These are phyloP conservation scores for Chrysodeixis includens DNA, from an alignment of 2,888 invertebrate species.

Conservation along the genomic window DNA sequence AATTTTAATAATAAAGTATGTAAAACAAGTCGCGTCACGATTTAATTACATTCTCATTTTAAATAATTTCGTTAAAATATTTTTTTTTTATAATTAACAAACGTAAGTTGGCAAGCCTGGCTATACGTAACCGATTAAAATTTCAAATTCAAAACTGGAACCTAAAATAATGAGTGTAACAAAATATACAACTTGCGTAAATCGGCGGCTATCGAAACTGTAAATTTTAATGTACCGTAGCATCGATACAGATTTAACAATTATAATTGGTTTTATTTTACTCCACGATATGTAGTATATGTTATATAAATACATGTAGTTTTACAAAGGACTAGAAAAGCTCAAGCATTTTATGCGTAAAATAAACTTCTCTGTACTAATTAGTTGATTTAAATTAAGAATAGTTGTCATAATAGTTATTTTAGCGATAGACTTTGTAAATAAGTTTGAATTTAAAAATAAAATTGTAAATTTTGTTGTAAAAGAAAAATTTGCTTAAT, in stretches of 20 bases:
- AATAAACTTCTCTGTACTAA: too few species aligned
- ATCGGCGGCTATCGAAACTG: neutral
- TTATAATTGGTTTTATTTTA: neutral
- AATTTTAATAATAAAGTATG: too few species aligned
- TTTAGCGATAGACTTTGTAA: too few species aligned
- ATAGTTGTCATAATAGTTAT: too few species aligned
- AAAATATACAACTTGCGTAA: conserved; percentile 21
- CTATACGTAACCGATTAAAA: conserved; percentile 13
- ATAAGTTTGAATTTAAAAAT: too few species aligned
- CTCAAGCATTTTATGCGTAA: neutral
- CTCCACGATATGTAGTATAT: neutral
- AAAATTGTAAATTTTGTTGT: too few species aligned
- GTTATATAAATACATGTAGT: neutral
- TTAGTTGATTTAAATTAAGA: too few species aligned
- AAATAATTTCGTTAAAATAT: too few species aligned
- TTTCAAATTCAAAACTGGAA: conserved; percentile 37
- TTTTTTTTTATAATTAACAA: neutral
- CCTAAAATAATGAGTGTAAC: conserved; percentile 33
- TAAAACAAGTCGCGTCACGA: too few species aligned
- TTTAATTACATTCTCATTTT: too few species aligned
- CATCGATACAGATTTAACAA: neutral
- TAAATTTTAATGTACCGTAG: neutral
- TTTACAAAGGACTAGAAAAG: neutral
- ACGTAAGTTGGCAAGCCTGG: conserved; percentile 5
- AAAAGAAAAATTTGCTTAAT: too few species aligned